Evolutionary conservation across 2,113 vertebrate genomes (phyloP), one percentile per base, ranked within the genome.

Genomic region (Emydocephalus ijimae): DNA sequence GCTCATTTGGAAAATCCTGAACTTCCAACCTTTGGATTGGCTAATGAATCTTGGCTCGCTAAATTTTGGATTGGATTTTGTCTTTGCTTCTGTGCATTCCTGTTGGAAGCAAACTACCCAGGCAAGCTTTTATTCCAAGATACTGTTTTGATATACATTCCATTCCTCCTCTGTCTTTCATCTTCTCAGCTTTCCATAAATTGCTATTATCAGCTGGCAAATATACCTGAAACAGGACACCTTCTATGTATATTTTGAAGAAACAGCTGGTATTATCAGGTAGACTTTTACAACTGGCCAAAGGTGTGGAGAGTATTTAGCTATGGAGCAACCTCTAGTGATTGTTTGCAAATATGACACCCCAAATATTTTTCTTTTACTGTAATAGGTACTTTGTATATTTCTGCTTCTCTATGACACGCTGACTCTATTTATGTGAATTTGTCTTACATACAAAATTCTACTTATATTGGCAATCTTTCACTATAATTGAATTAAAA

Each of bases 271-370:
- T 39, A 29, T 86, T 1, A 88, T 26, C 0, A 50, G 61, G 56
- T 0, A 34, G 59, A 59, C 0, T 2, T 54, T 0, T 64, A 54
- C 29, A 48, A 23, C 6, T 45, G 48, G 87, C 69, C 87, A 61
- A 50, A 45, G 89, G 5, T 0, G 14, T 34, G 0, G 91, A 69
- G 23, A 69, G 23, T 90, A 91, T 4, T 91, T 3, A 95, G 89
- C 92, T 87, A 18, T 93, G 2, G 96, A 97, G 97, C 96, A 96
- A 39, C 96, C 95, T 89, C 97, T 97, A 95, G 96, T 57, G 97
- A 52, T 92, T 5, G 45, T 14, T 64, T 89, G 57, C 55, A 43
- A 91, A 57, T 54, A 52, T 23, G 50, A 91, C 96, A 96, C 90
- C 45, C 92, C 54, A 55, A 92, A 74, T 85, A 87, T 15, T 4